phyloP scores from a whole-genome alignment of 2,888 invertebrate genomes.

The Schizotus pectinicornis region DNA sequence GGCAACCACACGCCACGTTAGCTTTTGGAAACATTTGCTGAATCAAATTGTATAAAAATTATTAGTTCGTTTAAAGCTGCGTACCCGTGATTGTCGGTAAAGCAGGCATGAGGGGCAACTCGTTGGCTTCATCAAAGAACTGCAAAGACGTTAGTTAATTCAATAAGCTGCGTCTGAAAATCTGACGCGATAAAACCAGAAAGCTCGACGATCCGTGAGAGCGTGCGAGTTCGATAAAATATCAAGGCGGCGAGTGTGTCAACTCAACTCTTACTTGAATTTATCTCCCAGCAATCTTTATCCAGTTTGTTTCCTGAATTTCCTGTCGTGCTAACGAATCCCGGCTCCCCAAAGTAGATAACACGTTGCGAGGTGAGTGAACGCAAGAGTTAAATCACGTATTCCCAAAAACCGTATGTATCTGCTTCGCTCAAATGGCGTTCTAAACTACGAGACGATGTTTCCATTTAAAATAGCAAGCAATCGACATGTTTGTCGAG shows the following conservation, averaged over 20 bases:
- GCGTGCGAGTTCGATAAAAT: constrained; percentile 19
- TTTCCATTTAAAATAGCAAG: constrained; percentile 40
- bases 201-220: constrained; percentile 11
- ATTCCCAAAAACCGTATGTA: background rate
- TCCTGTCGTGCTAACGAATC: constrained; percentile 44
- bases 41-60: no score
- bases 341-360: constrained; percentile 15
- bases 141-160: no score
- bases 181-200: no score
- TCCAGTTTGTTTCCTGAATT: constrained; percentile 38
- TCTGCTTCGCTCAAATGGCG: constrained; percentile 7
- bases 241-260: constrained; percentile 23
- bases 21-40: no score
- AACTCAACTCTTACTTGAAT: constrained; percentile 25
- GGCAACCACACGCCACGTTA: no score
- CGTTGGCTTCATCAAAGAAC: no score
- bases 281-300: constrained; percentile 27
- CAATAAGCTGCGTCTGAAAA: no score
- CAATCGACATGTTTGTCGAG: constrained; percentile 37
- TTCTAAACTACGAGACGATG: constrained; percentile 23
- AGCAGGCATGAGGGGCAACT: no score
- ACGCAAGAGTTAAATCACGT: constrained; percentile 25
- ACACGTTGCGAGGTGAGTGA: constrained; percentile 25
- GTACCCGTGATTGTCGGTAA: no score
- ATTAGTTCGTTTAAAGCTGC: no score